These are phyloP conservation scores for Rhodeus uyekii DNA, from an alignment of 2,797 vertebrate genomes.

Conservation along the genomic window DNA sequence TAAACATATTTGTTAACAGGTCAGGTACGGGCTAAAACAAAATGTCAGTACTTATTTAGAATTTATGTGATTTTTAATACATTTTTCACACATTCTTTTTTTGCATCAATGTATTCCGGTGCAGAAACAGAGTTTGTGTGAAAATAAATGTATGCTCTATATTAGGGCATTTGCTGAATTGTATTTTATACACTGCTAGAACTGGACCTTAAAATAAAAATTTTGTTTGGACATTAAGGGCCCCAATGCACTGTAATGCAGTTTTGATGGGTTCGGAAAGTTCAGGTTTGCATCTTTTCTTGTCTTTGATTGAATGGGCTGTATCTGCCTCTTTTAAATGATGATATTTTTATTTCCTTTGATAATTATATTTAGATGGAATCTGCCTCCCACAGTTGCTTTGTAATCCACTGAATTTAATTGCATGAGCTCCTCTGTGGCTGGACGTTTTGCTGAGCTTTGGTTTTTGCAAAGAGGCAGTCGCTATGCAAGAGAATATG, in stretches of 20 bases:
- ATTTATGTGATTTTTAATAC: neutral
- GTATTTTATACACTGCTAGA: neutral
- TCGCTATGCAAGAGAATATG: neutral
- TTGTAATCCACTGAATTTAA: neutral
- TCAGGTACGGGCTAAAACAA: neutral
- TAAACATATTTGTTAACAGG: neutral
- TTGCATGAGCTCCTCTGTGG: constrained; percentile 14
- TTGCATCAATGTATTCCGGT: neutral
- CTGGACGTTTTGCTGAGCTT: constrained; percentile 28
- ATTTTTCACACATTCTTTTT: neutral
- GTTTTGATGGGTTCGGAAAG: neutral
- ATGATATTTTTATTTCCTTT: constrained; percentile 19
- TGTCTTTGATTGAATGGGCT: neutral
- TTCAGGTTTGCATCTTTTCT: neutral
- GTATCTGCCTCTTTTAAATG: neutral
- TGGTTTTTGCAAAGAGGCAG: neutral
- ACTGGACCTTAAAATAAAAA: neutral
- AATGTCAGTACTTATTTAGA: neutral
- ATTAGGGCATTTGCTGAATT: neutral
- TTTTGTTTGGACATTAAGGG: neutral
- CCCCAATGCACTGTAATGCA: neutral
- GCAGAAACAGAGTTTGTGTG: neutral
- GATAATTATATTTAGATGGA: constrained; percentile 25
- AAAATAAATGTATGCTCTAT: neutral
- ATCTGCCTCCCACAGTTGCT: neutral